Evolutionary conservation across 2,888 invertebrate genomes (phyloP), one percentile per base, ranked within the genome.

Genomic region (Lochmaea crataegi): DNA sequence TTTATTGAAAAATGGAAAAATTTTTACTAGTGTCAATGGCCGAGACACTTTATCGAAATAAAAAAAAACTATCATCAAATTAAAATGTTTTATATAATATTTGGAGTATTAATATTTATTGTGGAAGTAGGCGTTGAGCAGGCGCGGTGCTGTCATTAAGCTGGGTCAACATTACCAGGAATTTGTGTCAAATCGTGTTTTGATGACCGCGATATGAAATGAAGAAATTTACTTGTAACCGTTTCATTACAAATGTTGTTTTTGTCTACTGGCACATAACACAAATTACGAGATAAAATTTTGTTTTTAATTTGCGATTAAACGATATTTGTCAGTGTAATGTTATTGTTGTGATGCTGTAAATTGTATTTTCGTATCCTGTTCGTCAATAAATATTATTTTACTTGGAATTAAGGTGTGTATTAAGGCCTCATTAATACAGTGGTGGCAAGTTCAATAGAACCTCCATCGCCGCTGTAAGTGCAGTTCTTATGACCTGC

Each of bases 121-220:
- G 60, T 48, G 22, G 12, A 45, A 64, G 70, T 70, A 70, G 70
- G 70, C 57, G 61, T 63, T 63, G 42, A 18, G 41, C 42, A 63
- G 64, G 48, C 48, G 26, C 70, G 70, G 16, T 18, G 70, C 57
- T 65, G 70, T 64, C 69, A 56, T 64, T 22, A 58, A 16, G 67
- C 45, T 68, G 61, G 74, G 74, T 74, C 74, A 71, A 74, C 74
- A 70, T 18, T 14, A 45, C 41, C 45, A 58, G 68, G 71, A 71
- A 74, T 74, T 65, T 61, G 71, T 74, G 74, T 68, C 73, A 73
- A 68, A 73, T 69, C 65, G 68, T 73, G 65, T 73, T 73, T 68
- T 73, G 65, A 73, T 73, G 73, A 73, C 73, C 73, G 68, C 73
- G 69, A 65, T 73, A 73, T 56, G 41, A 70, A 70, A 57, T 57